Evolutionary conservation across 2,113 vertebrate genomes (phyloP), one percentile per base, ranked within the genome.

Genomic region (pig (Sus scrofa)): DNA sequence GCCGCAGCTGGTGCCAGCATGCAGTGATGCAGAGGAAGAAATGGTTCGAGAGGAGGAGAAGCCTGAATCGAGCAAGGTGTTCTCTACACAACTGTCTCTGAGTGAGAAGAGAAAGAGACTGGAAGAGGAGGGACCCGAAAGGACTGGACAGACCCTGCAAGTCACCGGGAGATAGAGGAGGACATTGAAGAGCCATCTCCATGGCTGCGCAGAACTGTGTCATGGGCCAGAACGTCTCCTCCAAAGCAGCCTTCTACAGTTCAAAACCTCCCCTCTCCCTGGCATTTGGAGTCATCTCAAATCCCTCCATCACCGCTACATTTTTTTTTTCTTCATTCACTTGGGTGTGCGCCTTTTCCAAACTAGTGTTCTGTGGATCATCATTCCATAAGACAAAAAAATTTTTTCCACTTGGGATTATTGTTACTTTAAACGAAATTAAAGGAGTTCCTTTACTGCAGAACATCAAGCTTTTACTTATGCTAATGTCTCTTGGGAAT

Each of bases 381-480:
- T 70, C 65, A 60, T 67, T 78, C 32, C 62, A 10, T 11, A 56
- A 13, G 26, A 30, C 73, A 84, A 32, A 32, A 39, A 3, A 30
- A 2, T n/a, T 20, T 54, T 77, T 63, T 30, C 68, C 88, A 83
- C 32, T 13, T 82, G 83, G n/a, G 44, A 77, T 88, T 81, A 65
- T 30, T 82, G 44, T 60, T 58, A 88, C 96, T 22, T 60, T 86
- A 85, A 84, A 77, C 9, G 56, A 94, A 94, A 91, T 71, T 60
- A 78, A 82, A 30, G 74, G 27, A 26, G 27, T 58, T 82, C 73
- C 37, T 95, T 95, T 75, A 54, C 39, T 58, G 39, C 32, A 39
- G 52, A 67, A 56, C 75, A 56, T 63, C 70, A 84, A 93, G 16
- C 20, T 16, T 77, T 96, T 54, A 62, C 50, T 27, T n/a, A 58